Evolutionary conservation across 2,113 vertebrate species (phyloP), one percentile per base, ranked within the genome.

Genomic region (Bos indicus): DNA sequence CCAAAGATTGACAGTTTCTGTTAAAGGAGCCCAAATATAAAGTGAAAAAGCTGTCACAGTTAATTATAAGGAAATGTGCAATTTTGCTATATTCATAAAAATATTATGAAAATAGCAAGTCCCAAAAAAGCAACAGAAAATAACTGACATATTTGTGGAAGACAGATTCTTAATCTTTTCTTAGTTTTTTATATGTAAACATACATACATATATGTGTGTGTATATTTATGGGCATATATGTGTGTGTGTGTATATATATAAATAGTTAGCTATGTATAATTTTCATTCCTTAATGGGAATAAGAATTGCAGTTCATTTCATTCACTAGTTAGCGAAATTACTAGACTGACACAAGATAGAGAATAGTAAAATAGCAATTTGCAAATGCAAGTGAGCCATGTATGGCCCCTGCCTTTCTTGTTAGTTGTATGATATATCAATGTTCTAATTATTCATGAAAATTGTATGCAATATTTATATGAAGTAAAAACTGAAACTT

Each of bases 1-100:
- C 57, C 26, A 80, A 56, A 91, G 11, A 56, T 26, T 85, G 40
- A 36, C 19, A 46, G 3, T 43, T 87, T 93, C 13, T 87, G 4
- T 88, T 71, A 88, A 94, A 88, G 59, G 6, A 90, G 1, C 17
- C 25, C 26, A 81, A 21, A 48, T 81, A 30, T 54, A 90, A 26
- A 83, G 46, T 48, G 6, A 95, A 84, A 36, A 85, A 48, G 48
- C 2, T 77, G 3, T 87, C 16, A 88, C 2, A 60, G 7, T 90
- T 77, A 93, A 64, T 83, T 64, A 83, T 30, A 84, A 91, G 57
- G 21, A 88, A 88, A 88, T 56, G 30, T 4, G 62, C 86, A 71
- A 12, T 59, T 84, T 43, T 83, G 30, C 26, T 78, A 3, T 25
- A 56, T 77, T 82, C 51, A 77, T 67, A 28, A 88, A 81, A 77